Conservation (phyloP, 1,140 invertebrate species). For the Matsumurasca onukii region DNA sequence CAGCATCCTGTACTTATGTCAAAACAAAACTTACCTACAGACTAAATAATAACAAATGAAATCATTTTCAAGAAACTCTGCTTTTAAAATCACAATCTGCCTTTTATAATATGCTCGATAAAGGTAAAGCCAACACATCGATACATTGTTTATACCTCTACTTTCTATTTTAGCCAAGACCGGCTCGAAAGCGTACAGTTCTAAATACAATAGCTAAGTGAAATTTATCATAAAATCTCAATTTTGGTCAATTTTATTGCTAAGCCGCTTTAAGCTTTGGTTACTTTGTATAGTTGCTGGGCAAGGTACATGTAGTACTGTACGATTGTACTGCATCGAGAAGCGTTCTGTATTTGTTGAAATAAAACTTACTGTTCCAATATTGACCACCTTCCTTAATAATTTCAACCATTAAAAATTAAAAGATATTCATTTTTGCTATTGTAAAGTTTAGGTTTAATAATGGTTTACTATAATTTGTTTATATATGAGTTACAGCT, state of each 20-base stretch:
- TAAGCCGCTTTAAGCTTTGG: background rate
- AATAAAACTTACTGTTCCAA: background rate
- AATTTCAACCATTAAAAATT: too few species aligned
- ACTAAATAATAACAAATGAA: background rate
- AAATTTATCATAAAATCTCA: background rate
- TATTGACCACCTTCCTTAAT: background rate
- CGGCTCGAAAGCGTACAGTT: conserved; percentile 15
- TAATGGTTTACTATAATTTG: too few species aligned
- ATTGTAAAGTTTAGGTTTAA: too few species aligned
- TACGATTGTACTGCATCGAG: background rate
- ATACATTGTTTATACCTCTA: conserved; percentile 9
- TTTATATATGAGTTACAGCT: too few species aligned
- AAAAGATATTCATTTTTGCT: too few species aligned
- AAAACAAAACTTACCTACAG: background rate
- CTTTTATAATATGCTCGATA: background rate
- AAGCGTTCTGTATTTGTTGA: background rate
- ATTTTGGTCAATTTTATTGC: background rate
- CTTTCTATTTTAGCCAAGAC: conserved; percentile 17
- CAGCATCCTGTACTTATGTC: background rate
- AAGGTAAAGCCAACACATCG: background rate
- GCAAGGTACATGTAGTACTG: too few species aligned
- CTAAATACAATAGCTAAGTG: conserved; percentile 23
- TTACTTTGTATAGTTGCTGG: too few species aligned
- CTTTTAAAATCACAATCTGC: background rate
- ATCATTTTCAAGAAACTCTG: background rate